These are phyloP conservation scores for Drosophila fungiperda DNA, from an alignment of 2,888 invertebrate genomes.

Conservation along the genomic window DNA sequence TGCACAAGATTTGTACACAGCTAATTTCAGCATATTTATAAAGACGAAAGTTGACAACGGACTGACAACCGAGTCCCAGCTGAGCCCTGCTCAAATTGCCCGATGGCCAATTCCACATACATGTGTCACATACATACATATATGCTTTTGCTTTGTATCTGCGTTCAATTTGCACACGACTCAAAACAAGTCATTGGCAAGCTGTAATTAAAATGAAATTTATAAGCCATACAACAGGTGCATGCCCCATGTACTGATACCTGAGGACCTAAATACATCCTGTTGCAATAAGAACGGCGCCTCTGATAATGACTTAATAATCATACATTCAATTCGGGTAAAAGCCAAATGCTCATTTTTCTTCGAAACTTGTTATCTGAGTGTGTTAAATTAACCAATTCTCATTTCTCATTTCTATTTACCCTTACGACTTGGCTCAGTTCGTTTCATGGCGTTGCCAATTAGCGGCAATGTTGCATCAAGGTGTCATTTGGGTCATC, in stretches of 20 bases:
- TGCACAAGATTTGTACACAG: conserved; percentile 77
- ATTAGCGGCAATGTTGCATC: conserved; percentile 54
- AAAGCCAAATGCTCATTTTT: conserved; percentile 20
- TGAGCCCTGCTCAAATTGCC: conserved; percentile 34
- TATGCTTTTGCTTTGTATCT: neutral
- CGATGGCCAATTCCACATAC: conserved; percentile 66
- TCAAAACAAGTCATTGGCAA: conserved; percentile 49
- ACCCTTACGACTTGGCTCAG: conserved; percentile 4
- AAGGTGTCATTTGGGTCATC: conserved; percentile 75
- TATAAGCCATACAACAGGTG: conserved; percentile 40
- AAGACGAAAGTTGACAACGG: conserved; percentile 71
- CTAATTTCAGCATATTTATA: conserved; percentile 75
- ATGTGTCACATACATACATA: neutral
- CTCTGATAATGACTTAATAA: conserved; percentile 65
- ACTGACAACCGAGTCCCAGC: conserved; percentile 56
- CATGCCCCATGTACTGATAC: neutral
- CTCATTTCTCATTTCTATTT: conserved; percentile 36
- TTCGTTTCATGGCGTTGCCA: conserved; percentile 37
- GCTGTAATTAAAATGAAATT: conserved; percentile 71
- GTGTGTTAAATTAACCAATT: conserved; percentile 73
- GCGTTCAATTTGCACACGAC: conserved; percentile 36
- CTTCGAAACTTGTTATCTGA: conserved; percentile 59
- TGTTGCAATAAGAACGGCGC: conserved; percentile 57
- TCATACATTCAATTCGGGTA: conserved; percentile 19
- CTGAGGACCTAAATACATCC: conserved; percentile 52